These are phyloP conservation scores for Eupithecia subumbrata DNA, from an alignment of 2,888 invertebrate species.

Conservation along the genomic window DNA sequence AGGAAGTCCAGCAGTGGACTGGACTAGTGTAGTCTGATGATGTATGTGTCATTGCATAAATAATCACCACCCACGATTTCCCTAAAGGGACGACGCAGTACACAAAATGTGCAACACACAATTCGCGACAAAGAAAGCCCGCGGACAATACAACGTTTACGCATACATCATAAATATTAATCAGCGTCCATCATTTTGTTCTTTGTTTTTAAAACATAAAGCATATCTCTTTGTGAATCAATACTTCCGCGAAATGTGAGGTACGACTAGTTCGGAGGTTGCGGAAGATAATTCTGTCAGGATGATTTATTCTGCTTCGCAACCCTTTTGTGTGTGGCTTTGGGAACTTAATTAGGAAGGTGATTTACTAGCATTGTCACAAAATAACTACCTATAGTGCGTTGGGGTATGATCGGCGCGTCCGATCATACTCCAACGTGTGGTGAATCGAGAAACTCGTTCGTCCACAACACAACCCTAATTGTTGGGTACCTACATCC, in stretches of 20 bases:
- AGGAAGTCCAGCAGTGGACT: too few species aligned
- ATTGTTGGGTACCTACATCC: too few species aligned
- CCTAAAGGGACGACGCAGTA: constrained; percentile 6
- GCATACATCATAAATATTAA: constrained; percentile 43
- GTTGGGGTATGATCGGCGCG: too few species aligned
- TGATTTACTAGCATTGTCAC: neutral
- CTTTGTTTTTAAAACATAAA: constrained; percentile 36
- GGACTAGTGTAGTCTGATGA: too few species aligned
- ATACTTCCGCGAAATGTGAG: constrained; percentile 34
- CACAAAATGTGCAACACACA: constrained; percentile 19
- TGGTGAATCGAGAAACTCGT: too few species aligned
- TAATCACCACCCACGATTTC: constrained; percentile 22
- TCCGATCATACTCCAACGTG: too few species aligned
- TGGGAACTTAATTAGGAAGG: neutral
- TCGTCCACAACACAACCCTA: too few species aligned
- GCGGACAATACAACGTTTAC: constrained; percentile 35
- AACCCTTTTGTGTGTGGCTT: neutral
- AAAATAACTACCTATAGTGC: too few species aligned
- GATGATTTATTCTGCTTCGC: neutral
- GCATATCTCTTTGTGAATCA: constrained; percentile 30
- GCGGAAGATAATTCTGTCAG: constrained; percentile 8
- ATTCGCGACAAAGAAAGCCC: constrained; percentile 39
- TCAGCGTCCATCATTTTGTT: constrained; percentile 32
- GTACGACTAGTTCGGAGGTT: constrained; percentile 30
- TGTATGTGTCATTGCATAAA: neutral